Evolutionary conservation across 2,113 vertebrate genomes (phyloP), one percentile per base, ranked within the genome.

Genomic region (Rhinopomastus cyanomelas): DNA sequence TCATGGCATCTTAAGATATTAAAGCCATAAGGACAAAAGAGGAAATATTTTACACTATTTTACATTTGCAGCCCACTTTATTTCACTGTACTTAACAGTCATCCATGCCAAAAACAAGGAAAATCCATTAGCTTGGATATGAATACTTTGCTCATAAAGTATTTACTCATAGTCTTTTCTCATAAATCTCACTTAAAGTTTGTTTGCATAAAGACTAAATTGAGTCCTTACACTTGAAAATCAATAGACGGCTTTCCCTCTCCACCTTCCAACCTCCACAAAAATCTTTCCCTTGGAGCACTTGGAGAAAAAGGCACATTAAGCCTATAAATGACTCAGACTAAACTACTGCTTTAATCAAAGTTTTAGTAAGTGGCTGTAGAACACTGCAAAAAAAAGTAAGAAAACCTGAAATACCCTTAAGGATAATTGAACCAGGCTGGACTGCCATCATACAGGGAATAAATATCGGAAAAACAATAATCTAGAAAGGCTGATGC

Each of bases 391-490:
- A 87, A 87, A 92, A 92, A 92, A 91, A 88, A 79, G 59, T 59
- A 86, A 92, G 80, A 78, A 87, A 86, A 94, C 75, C 53, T 66
- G 46, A 86, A 88, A 79, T 51, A 53, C 73, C 87, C 68, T 72
- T 78, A 85, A 93, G 85, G 87, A 62, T 90, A 94, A 76, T 84
- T 95, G 82, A 87, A 95, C 51, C 86, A 91, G 62, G 27, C 67
- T 86, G 59, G 59, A 46, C 69, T 91, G 80, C 80, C 57, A 81
- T 73, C 84, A 93, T 73, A 95, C 29, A 82, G 62, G 62, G 88
- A 88, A 86, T 93, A 96, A 95, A 94, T 93, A 95, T 88, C 76
- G 94, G 86, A 88, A 95, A 94, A 96, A 92, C 75, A 95, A 93
- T 94, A 90, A 71, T 78, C 81, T 66, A 86, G 85, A 88, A 92